Percentiles rank a stretch among this genome's conserved stretches.
These are phyloP conservation scores for Lanius ludovicianus DNA, from an alignment of 2,113 vertebrate species.

Conservation along the genomic window DNA sequence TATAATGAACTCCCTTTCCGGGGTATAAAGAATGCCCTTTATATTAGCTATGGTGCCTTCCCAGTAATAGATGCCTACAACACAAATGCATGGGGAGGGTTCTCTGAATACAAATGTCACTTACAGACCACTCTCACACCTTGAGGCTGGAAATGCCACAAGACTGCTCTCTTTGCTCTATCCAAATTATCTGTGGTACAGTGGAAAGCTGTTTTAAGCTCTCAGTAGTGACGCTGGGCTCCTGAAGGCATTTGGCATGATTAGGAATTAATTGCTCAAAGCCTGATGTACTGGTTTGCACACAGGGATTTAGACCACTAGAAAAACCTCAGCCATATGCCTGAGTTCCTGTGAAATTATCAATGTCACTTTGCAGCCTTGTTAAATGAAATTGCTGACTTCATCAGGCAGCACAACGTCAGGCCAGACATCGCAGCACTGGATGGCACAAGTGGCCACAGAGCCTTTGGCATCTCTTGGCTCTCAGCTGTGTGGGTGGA, in stretches of 20 bases:
- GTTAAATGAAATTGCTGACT: neutral
- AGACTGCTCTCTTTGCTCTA: slow-evolving; percentile 15
- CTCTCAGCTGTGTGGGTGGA: rapidly evolving
- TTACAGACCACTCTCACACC: slow-evolving; percentile 12
- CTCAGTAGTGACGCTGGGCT: neutral
- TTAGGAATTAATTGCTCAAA: slow-evolving; percentile 60
- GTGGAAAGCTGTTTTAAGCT: neutral
- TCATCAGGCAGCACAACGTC: neutral
- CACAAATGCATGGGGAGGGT: slow-evolving; percentile 29
- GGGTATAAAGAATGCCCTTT: slow-evolving; percentile 47
- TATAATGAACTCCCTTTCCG: slow-evolving; percentile 35
- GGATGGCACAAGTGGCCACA: rapidly evolving
- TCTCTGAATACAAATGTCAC: slow-evolving; percentile 49
- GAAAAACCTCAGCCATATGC: slow-evolving; percentile 18
- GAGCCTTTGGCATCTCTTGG: neutral
- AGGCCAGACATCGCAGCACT: rapidly evolving
- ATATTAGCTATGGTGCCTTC: slow-evolving; percentile 31
- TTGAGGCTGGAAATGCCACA: slow-evolving; percentile 18
- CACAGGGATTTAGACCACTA: neutral
- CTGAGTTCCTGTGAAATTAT: neutral
- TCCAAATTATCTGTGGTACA: neutral
- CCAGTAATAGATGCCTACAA: slow-evolving; percentile 32
- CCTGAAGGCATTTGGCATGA: slow-evolving; percentile 12
- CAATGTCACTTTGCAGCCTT: neutral
- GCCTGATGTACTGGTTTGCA: neutral